Evolutionary conservation across 2,888 invertebrate genomes (phyloP).

Genomic region (Tenthredo amoena): DNA sequence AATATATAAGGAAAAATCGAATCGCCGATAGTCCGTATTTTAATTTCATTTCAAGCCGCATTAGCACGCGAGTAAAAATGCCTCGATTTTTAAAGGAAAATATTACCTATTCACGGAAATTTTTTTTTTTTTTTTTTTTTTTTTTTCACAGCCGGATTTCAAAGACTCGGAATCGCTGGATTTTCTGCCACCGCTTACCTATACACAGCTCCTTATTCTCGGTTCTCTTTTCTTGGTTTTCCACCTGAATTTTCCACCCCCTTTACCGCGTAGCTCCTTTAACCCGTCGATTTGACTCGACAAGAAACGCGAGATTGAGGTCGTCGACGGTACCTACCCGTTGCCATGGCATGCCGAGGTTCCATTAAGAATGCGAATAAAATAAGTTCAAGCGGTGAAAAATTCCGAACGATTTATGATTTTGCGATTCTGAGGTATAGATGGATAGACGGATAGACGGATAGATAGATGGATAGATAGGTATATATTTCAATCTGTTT

Average conservation of each 20-base stretch:
- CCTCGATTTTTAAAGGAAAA: not conserved
- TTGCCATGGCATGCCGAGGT: conserved; percentile 64
- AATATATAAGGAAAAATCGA: not conserved
- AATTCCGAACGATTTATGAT: conserved; percentile 61
- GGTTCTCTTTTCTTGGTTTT: not conserved
- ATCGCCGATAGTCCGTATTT: not conserved
- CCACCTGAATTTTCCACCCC: not conserved
- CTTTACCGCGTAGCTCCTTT: not conserved
- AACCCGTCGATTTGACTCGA: conserved; percentile 30
- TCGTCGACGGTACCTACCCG: conserved; percentile 53
- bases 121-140: too few relatives aligned
- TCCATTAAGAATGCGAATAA: conserved; percentile 70
- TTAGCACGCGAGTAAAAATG: not conserved
- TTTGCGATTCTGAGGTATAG: conserved; percentile 45
- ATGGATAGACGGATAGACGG: not conserved
- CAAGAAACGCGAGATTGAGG: conserved; percentile 37
- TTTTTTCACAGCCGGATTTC: not conserved
- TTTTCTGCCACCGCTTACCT: not conserved
- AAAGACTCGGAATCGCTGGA: not conserved
- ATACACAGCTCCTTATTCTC: not conserved
- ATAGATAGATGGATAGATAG: not conserved
- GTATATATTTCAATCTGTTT: conserved; percentile 45
- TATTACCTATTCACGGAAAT: not conserved
- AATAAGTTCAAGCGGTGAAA: conserved; percentile 68
- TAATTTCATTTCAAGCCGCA: not conserved